Conservation (phyloP, 64 coral and sea anemone genomes). For the Montipora capricornis region DNA sequence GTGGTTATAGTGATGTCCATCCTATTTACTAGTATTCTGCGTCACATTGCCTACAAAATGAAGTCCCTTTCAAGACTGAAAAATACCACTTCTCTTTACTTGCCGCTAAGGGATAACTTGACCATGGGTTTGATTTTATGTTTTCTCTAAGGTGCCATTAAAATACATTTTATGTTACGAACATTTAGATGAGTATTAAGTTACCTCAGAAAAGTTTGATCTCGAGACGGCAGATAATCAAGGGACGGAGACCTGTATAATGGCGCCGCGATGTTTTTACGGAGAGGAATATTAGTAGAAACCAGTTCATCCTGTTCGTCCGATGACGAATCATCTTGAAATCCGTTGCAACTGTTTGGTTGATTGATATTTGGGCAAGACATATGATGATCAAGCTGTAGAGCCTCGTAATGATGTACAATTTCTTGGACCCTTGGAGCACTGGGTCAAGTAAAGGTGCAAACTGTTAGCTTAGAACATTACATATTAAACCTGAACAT, state of each 20-base stretch:
- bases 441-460: slow-evolving; percentile 37
- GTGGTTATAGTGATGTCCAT: no score
- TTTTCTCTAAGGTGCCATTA: neutral
- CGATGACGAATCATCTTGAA: slow-evolving; percentile 11
- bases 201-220: slow-evolving; percentile 28
- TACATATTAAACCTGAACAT: neutral
- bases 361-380: slow-evolving; percentile 38
- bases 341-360: neutral
- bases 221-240: slow-evolving; percentile 23
- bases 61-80: no score
- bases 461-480: slow-evolving; percentile 26
- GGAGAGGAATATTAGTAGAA: neutral
- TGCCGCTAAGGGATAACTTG: neutral
- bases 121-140: neutral
- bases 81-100: no score
- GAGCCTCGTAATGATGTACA: slow-evolving; percentile 36
- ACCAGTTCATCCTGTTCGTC: slow-evolving; percentile 14
- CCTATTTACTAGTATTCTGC: no score
- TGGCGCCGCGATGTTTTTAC: neutral
- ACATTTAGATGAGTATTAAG: slow-evolving; percentile 4
- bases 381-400: slow-evolving; percentile 30
- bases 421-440: slow-evolving; percentile 39
- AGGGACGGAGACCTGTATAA: slow-evolving; percentile 14
- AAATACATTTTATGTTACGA: neutral
- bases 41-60: no score